Evolutionary conservation across 2,797 vertebrate species (phyloP), one percentile per base, ranked within the genome.

Genomic region (Rhyacichthys aspro): DNA sequence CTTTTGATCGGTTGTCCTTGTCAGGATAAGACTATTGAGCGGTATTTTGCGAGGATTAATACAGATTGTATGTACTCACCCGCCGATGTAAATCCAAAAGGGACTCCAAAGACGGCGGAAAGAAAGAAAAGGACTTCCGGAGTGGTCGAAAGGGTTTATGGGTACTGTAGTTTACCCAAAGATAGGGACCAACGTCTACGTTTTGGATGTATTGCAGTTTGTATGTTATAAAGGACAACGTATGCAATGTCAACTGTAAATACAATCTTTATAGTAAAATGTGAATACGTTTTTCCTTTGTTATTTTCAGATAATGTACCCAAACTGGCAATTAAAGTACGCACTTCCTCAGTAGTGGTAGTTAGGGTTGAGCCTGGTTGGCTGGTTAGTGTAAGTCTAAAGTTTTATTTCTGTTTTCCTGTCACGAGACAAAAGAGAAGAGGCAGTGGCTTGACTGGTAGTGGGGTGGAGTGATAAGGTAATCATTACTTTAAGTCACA

Each of bases 51-150:
- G n/a, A 10, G 63, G 90, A 91, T 91, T 85, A 10, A 16, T 0
- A 19, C 18, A 80, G 90, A 91, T 91, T 65, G 9, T 1, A 14
- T 19, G 1, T 8, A 80, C 89, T 90, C 86, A 91, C 90, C 90
- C 81, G 87, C 86, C 87, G 86, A 81, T 72, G 78, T 62, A 67
- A 83, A 86, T 85, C 85, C 86, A 67, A 82, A 88, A 85, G 62
- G 86, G 74, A 79, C 76, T 58, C 63, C 63, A 8, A 7, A 42
- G 1, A 79, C 72, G 78, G 82, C 76, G 89, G 89, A 91, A 89
- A 19, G 74, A 65, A 68, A 75, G 86, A 88, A 90, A 91, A 88
- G 90, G 83, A 85, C 84, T 89, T 90, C 89, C 89, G 87, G 0
- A 12, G 3, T 58, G 17, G 33, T 1, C 0, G 70, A 78, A 82